Evolutionary conservation across 2,797 vertebrate genomes (phyloP).

Genomic region (Tenualosa thibaudeaui): DNA sequence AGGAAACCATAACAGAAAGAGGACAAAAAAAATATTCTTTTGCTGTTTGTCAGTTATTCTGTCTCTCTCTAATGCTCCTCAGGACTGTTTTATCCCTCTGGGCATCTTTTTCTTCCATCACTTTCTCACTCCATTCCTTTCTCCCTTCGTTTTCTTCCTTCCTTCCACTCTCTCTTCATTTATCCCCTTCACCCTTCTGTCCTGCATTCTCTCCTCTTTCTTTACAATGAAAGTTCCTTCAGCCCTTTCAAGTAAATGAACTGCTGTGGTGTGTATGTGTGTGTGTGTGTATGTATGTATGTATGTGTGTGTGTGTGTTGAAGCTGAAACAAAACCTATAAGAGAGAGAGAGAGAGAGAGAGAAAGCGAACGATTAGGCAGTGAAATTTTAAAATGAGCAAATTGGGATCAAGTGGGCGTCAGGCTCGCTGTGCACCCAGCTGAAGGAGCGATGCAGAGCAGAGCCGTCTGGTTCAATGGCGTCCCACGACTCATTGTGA

Average conservation of each 20-base stretch:
- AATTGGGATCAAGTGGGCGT: constrained; percentile 19
- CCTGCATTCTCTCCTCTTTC: neutral
- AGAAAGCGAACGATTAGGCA: neutral
- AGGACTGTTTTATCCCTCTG: neutral
- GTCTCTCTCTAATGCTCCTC: neutral
- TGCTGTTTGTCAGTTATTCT: neutral
- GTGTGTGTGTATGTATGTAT: neutral
- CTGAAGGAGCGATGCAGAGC: neutral
- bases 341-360: neutral
- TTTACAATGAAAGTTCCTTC: neutral
- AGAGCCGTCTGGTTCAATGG: neutral
- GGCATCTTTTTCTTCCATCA: neutral
- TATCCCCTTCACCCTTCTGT: neutral
- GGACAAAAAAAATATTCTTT: neutral
- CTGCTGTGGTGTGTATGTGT: neutral
- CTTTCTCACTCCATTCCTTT: neutral
- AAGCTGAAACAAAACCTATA: neutral
- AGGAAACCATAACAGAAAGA: neutral
- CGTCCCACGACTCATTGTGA: constrained; percentile 7
- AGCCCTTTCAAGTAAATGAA: neutral
- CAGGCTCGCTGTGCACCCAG: neutral
- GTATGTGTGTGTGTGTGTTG: constrained; percentile 4
- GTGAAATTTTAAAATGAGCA: neutral
- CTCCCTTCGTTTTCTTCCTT: neutral
- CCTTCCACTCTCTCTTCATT: neutral